These are phyloP conservation scores for Otis tarda DNA, from an alignment of 2,113 vertebrate species.

Conservation along the genomic window DNA sequence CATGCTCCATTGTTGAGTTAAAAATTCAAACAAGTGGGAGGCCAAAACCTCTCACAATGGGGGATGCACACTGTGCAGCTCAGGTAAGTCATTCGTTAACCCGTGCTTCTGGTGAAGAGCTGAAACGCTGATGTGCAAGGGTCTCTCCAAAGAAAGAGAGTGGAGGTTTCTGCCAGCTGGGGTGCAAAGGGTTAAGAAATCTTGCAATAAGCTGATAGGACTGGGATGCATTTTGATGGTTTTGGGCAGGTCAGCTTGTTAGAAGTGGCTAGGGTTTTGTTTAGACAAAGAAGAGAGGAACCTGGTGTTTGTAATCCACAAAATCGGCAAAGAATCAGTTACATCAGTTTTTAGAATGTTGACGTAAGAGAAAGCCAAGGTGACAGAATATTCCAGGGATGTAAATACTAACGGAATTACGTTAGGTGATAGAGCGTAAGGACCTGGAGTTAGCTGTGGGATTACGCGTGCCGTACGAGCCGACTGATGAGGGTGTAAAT, in stretches of 20 bases:
- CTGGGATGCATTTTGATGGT: neutral
- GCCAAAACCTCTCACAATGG: neutral
- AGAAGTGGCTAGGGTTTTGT: neutral
- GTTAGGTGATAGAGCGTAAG: neutral
- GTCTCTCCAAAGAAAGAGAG: neutral
- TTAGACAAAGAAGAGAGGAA: neutral
- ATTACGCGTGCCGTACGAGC: neutral
- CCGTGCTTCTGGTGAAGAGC: neutral
- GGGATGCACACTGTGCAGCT: fast-evolving
- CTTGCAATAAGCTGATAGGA: neutral
- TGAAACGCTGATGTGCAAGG: neutral
- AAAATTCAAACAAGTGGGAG: neutral
- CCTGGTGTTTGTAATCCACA: neutral
- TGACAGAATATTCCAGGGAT: neutral
- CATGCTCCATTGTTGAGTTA: neutral
- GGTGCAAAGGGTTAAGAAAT: neutral
- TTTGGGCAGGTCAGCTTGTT: neutral
- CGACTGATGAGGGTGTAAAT: neutral
- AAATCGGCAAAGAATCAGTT: neutral
- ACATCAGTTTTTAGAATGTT: neutral
- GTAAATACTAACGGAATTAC: neutral
- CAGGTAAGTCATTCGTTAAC: neutral
- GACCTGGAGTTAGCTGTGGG: neutral
- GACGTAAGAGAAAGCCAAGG: neutral
- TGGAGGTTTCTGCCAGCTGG: neutral